Evolutionary conservation across 2,888 invertebrate genomes (phyloP).

Genomic region (Drosophila peninsularis): DNA sequence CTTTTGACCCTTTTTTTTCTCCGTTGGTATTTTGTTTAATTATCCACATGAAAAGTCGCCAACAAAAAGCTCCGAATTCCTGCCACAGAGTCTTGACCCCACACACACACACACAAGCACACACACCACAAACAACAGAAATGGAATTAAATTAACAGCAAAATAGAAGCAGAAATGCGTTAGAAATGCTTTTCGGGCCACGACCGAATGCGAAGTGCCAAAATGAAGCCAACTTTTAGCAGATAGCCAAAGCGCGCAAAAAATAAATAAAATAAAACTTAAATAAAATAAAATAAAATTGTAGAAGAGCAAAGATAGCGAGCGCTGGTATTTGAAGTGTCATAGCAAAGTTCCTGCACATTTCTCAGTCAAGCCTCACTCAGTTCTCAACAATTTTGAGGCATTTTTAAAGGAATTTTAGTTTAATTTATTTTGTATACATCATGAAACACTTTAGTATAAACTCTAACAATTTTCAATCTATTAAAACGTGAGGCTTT

Average conservation of each 20-base stretch:
- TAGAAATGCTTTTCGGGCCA: slow-evolving; percentile 44
- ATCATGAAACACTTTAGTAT: too few species aligned
- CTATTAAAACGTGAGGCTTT: too few species aligned
- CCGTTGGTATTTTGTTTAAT: slow-evolving; percentile 72
- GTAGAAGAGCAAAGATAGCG: slow-evolving; percentile 22
- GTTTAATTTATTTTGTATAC: too few species aligned
- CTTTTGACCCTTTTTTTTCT: slow-evolving; percentile 44
- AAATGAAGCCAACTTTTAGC: slow-evolving; percentile 64
- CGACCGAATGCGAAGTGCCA: slow-evolving; percentile 48
- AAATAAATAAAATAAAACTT: slow-evolving; percentile 4
- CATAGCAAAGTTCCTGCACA: slow-evolving; percentile 38
- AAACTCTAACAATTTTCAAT: too few species aligned
- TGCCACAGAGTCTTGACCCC: slow-evolving; percentile 45
- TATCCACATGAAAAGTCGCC: slow-evolving; percentile 76
- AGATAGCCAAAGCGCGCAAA: slow-evolving; percentile 35
- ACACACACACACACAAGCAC: slow-evolving; percentile 10
- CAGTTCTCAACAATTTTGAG: slow-evolving; percentile 5
- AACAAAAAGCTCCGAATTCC: slow-evolving; percentile 49
- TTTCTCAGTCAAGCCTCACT: slow-evolving; percentile 17
- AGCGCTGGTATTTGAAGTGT: slow-evolving; percentile 46
- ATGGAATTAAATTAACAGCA: slow-evolving; percentile 72
- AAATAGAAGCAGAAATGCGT: slow-evolving; percentile 70
- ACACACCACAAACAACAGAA: slow-evolving; percentile 34
- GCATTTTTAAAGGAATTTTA: too few species aligned
- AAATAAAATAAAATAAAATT: slow-evolving; percentile 9